Conservation (phyloP, 2,888 invertebrate species). For the Chesias legatella region DNA sequence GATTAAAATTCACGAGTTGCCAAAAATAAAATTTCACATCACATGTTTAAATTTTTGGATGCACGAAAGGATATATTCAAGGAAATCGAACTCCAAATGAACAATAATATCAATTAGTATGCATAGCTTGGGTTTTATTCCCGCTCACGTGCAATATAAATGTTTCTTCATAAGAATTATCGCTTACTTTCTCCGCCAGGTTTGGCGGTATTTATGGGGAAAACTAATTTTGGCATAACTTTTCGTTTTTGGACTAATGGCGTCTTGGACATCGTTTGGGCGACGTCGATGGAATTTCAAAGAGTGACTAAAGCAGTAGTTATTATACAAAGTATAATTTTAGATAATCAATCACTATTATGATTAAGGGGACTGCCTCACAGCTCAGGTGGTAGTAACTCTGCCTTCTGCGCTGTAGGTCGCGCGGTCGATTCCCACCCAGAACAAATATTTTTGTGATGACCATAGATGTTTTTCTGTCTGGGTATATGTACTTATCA, state of each 20-base stretch:
- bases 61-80: constrained; percentile 17
- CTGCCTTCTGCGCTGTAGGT: too few species aligned
- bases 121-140: constrained; percentile 53
- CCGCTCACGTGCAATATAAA: constrained; percentile 67
- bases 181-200: constrained; percentile 68
- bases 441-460: too few species aligned
- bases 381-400: too few species aligned
- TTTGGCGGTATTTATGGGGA: constrained; percentile 49
- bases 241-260: constrained; percentile 1
- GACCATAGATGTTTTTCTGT: too few species aligned
- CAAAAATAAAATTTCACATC: too few species aligned
- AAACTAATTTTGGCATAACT: constrained; percentile 39
- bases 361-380: too few species aligned
- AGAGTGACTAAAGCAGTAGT: neutral
- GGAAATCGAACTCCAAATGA: constrained; percentile 45
- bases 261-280: neutral
- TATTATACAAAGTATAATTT: too few species aligned
- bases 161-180: constrained; percentile 61
- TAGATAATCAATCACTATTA: too few species aligned
- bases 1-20: too few species aligned
- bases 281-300: constrained; percentile 5
- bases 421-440: too few species aligned
- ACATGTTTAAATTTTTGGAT: constrained; percentile 20
- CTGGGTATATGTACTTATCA: too few species aligned
- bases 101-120: constrained; percentile 56